Conservation (phyloP, 2,888 invertebrate genomes). For the Cephonodes hylas region DNA sequence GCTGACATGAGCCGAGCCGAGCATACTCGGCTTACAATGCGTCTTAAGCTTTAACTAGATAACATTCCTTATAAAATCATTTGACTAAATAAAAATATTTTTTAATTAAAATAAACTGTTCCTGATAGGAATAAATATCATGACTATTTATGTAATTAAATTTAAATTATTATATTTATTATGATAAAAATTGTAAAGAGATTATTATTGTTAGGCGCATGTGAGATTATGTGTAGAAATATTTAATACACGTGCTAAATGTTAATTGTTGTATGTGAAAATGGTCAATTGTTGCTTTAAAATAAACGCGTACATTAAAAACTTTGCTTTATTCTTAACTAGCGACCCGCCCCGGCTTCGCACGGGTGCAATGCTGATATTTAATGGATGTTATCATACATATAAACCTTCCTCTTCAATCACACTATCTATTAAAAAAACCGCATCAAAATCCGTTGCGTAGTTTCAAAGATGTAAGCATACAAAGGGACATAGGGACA, state of each 20-base stretch:
- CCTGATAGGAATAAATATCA: slow-evolving; percentile 12
- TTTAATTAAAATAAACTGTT: neutral
- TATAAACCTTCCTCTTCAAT: too few relatives aligned
- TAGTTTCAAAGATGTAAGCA: too few relatives aligned
- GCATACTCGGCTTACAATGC: slow-evolving; percentile 61
- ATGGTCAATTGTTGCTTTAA: slow-evolving; percentile 46
- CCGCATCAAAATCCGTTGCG: too few relatives aligned
- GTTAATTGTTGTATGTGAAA: slow-evolving; percentile 38
- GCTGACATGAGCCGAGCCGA: slow-evolving; percentile 76
- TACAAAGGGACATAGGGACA: too few relatives aligned
- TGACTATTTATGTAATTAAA: slow-evolving; percentile 3
- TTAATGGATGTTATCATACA: too few relatives aligned
- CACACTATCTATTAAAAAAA: too few relatives aligned
- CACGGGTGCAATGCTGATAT: too few relatives aligned
- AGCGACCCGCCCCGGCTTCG: too few relatives aligned
- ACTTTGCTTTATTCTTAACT: slow-evolving; percentile 1
- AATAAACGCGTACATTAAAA: slow-evolving; percentile 24
- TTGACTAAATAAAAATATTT: slow-evolving; percentile 15
- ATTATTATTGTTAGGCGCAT: neutral
- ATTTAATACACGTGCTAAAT: slow-evolving; percentile 17
- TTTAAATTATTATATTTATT: slow-evolving; percentile 27
- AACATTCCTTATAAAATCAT: slow-evolving; percentile 29
- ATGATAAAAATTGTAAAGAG: slow-evolving; percentile 18
- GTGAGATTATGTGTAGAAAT: neutral
- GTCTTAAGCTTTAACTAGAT: slow-evolving; percentile 30